phyloP scores from a whole-genome alignment of 1,140 invertebrate genomes.

The Parapsyche elsis region DNA sequence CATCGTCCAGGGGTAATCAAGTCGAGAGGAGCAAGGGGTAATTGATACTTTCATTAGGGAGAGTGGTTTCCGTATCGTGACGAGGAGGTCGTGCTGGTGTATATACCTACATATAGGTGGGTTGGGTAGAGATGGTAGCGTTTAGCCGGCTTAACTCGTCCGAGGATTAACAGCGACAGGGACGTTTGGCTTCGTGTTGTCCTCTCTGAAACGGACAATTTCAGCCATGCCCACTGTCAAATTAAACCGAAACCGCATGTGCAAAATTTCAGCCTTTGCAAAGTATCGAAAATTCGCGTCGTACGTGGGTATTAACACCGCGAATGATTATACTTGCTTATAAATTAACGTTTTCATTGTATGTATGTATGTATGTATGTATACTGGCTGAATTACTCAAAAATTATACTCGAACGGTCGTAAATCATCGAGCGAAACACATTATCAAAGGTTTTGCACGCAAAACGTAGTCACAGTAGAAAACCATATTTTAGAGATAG shows the following conservation, averaged over 20 bases:
- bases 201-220: not conserved
- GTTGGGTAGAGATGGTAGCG: not conserved
- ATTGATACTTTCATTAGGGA: slow-evolving; percentile 50
- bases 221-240: not conserved
- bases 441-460: no score
- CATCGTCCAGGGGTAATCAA: slow-evolving; percentile 17
- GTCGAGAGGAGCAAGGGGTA: slow-evolving; percentile 32
- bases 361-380: no score
- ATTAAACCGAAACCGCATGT: not conserved
- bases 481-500: no score
- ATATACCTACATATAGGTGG: not conserved
- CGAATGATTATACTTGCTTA: no score
- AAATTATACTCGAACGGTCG: no score
- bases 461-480: no score
- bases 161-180: slow-evolving; percentile 13
- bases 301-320: no score
- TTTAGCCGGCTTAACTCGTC: slow-evolving; percentile 7
- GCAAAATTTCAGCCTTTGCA: no score
- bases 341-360: no score
- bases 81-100: slow-evolving; percentile 21
- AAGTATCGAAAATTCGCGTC: no score
- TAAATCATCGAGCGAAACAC: no score
- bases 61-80: slow-evolving; percentile 42
- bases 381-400: no score
- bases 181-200: slow-evolving; percentile 6